Conservation (phyloP, 2,888 invertebrate species). For the Papilio protenor region DNA sequence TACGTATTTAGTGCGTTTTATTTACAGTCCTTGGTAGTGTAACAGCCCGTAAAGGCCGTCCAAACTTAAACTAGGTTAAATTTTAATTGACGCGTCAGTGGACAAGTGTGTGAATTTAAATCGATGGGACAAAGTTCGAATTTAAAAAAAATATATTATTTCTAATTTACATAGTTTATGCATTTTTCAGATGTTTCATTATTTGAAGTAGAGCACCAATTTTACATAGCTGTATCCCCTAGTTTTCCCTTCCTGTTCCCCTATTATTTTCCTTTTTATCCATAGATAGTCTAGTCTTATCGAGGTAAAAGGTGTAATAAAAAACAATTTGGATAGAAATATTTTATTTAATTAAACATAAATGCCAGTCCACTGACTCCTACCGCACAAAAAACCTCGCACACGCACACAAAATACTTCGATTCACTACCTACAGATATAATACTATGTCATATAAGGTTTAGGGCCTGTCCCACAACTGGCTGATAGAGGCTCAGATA, state of each 20-base stretch:
- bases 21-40: neutral
- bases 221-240: too few relatives aligned
- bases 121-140: neutral
- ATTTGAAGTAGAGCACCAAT: neutral
- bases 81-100: neutral
- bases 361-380: slow-evolving; percentile 68
- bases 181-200: neutral
- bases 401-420: slow-evolving; percentile 24
- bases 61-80: neutral
- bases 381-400: slow-evolving; percentile 38
- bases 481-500: too few relatives aligned
- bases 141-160: neutral
- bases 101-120: neutral
- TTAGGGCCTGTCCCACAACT: too few relatives aligned
- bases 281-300: neutral
- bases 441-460: slow-evolving; percentile 14
- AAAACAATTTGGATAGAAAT: slow-evolving; percentile 60
- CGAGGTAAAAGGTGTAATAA: slow-evolving; percentile 39
- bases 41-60: neutral
- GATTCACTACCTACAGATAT: slow-evolving; percentile 28
- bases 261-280: too few relatives aligned
- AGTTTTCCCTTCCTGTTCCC: too few relatives aligned
- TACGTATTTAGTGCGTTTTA: neutral
- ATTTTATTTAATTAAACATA: slow-evolving; percentile 67
- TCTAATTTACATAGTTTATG: neutral